phyloP scores from a whole-genome alignment of 1,140 invertebrate genomes.

The Coelopa frigida region DNA sequence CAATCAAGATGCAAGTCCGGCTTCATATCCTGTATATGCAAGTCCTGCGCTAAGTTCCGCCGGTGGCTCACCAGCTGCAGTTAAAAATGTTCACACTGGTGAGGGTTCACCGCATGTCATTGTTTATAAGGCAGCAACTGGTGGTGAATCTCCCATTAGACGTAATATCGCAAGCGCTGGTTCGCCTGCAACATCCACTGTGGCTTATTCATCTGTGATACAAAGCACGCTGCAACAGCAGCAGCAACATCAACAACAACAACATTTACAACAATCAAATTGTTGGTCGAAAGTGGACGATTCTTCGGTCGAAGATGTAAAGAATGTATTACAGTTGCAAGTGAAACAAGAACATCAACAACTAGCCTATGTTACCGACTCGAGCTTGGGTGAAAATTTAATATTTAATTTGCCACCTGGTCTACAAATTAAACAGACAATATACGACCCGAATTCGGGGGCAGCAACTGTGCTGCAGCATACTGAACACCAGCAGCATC shows the following conservation, averaged over 20 bases:
- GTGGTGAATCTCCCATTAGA: slow-evolving; percentile 23
- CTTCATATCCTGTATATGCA: slow-evolving; percentile 33
- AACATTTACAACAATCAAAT: slow-evolving; percentile 24
- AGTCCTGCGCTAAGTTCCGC: slow-evolving; percentile 37
- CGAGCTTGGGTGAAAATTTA: slow-evolving; percentile 29
- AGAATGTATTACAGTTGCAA: slow-evolving; percentile 38
- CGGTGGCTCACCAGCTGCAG: slow-evolving; percentile 29
- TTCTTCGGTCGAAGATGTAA: slow-evolving; percentile 28
- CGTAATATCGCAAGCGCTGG: slow-evolving; percentile 34
- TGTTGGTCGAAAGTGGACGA: slow-evolving; percentile 39
- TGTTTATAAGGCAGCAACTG: slow-evolving; percentile 34
- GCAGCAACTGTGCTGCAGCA: slow-evolving; percentile 11
- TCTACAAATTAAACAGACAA: slow-evolving; percentile 39
- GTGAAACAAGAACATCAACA: slow-evolving; percentile 40
- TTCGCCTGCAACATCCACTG: slow-evolving; percentile 34
- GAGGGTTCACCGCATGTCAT: slow-evolving; percentile 35
- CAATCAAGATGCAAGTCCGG: slow-evolving; percentile 31
- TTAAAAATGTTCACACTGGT: slow-evolving; percentile 33
- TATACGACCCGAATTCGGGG: slow-evolving; percentile 22
- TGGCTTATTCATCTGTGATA: slow-evolving; percentile 44
- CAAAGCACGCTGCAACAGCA: slow-evolving; percentile 38
- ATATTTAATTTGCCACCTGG: slow-evolving; percentile 40
- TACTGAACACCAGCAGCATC: slow-evolving; percentile 10
- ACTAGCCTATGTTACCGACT: slow-evolving; percentile 27
- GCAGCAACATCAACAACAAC: slow-evolving; percentile 20